A percentile compares a stretch with the other conserved stretches of the same genome.
Evolutionary conservation across 2,113 vertebrate species (phyloP).

Genomic region (Oriolus oriolus): DNA sequence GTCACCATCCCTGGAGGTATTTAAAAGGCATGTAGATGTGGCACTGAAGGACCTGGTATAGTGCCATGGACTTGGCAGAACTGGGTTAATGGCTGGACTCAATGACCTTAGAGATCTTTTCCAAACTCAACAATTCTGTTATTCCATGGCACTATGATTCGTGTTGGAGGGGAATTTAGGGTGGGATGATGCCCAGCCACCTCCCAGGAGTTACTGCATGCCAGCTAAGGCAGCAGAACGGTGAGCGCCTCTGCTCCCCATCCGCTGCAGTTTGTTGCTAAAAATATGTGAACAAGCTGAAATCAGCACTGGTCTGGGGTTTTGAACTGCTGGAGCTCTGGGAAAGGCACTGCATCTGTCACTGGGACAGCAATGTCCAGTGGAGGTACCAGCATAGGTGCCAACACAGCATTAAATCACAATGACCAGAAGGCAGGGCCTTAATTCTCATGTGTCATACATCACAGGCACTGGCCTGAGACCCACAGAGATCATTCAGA

Average conservation of each 20-base stretch:
- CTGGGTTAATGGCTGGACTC: neutral
- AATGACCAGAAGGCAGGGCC: neutral
- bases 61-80: neutral
- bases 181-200: neutral
- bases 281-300: neutral
- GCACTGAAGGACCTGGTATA: neutral
- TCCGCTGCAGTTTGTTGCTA: neutral
- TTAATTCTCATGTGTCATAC: neutral
- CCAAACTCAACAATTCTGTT: neutral
- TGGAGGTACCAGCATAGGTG: neutral
- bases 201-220: neutral
- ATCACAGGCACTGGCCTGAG: rapidly evolving
- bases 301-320: neutral
- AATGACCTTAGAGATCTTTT: neutral
- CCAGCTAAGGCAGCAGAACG: neutral
- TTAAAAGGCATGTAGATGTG: neutral
- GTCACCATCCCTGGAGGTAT: neutral
- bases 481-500: neutral
- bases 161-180: neutral
- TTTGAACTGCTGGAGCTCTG: neutral
- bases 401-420: neutral
- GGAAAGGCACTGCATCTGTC: neutral
- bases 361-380: neutral
- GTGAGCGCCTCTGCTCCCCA: neutral
- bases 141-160: neutral